Evolutionary conservation across 2,113 vertebrate genomes (phyloP).

Genomic region (Bambusicola thoracicus): DNA sequence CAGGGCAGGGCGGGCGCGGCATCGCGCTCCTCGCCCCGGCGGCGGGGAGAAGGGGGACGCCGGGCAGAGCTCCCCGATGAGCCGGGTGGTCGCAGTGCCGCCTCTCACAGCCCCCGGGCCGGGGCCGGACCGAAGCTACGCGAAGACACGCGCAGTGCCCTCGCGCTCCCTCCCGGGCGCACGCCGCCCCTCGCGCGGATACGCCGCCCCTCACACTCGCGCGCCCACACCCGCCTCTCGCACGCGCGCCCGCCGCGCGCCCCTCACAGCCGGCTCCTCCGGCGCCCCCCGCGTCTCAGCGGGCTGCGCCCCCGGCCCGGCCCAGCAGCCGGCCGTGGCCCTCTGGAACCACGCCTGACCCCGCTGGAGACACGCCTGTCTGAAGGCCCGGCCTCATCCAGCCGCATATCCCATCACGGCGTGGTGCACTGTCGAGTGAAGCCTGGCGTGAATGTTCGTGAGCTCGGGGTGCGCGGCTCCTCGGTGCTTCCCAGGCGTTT

Average conservation of each 20-base stretch:
- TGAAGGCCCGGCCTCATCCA: background rate
- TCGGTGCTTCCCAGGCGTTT: background rate
- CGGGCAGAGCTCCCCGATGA: background rate
- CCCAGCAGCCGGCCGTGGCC: background rate
- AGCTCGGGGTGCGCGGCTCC: background rate
- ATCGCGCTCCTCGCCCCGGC: background rate
- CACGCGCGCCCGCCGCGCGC: background rate
- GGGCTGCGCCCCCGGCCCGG: background rate
- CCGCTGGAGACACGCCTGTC: background rate
- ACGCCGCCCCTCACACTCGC: background rate
- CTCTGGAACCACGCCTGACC: background rate
- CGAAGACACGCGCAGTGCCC: background rate
- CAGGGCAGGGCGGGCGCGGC: background rate
- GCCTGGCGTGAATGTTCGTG: background rate
- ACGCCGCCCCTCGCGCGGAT: background rate
- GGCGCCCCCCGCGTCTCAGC: background rate
- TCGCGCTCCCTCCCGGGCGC: background rate
- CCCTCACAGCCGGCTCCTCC: background rate
- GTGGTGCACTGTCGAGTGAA: rapidly evolving
- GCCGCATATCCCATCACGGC: background rate
- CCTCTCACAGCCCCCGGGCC: background rate
- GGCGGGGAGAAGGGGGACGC: background rate
- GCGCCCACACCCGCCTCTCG: background rate
- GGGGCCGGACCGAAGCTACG: background rate
- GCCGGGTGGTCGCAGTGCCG: background rate